Evolutionary conservation across 2,888 invertebrate species (phyloP), one percentile per base, ranked within the genome.

Genomic region (Athalia cordata): DNA sequence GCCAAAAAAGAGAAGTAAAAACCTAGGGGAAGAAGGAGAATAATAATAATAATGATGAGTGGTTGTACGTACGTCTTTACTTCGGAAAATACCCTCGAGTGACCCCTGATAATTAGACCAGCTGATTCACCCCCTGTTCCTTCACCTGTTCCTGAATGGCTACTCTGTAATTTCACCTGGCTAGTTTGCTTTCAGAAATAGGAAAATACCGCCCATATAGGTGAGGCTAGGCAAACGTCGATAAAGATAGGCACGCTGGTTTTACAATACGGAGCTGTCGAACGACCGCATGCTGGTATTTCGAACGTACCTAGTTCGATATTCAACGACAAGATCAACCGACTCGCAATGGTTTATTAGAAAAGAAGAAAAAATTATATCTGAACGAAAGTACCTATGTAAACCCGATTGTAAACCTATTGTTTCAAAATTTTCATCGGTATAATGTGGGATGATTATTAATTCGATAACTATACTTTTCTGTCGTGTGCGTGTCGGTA

Each of bases 151-250:
- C 52, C 65, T n/a, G 47, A 65, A 47, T 11, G 47, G 7, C 68
- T 55, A 11, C 29, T 68, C 55, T 50, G 52, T 55, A 68, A 68
- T 68, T 52, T 68, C 11, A 68, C 52, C 55, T 11, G 5, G 15
- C 67, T 55, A 50, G 68, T 68, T 68, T 68, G 50, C 43, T 68
- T 52, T 29, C 15, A 52, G 68, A 43, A 68, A 68, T 52, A 43
- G 43, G 55, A 68, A 55, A 68, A 68, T 68, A 52, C 68, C n/a
- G n/a, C 3, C 55, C n/a, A 61, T 55, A 50, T 15, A 68, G 67
- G 52, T 52, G 68, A 68, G 68, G 68, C 68, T 68, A 68, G 52
- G 68, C 43, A 68, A 68, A 68, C 68, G 68, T 68, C 50, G 68
- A 68, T 68, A 68, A 68, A 68, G 68, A 68, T n/a, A 68, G 68